Conservation (phyloP, 1,140 invertebrate species). For the Nasonia giraulti region DNA sequence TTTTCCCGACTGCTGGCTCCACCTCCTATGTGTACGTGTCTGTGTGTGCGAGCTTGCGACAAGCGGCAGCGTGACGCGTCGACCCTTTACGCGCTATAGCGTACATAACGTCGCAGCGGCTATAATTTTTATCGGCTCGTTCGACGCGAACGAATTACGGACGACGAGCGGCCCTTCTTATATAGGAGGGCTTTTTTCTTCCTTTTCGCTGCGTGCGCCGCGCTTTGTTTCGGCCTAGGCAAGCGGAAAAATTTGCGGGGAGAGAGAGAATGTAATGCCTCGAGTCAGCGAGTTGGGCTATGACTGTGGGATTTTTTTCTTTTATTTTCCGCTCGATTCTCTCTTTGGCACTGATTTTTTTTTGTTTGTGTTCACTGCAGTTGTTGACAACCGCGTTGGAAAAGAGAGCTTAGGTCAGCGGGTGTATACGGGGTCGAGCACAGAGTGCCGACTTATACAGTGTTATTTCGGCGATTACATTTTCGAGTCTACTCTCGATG, state of each 20-base stretch:
- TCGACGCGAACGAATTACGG: constrained; percentile 1
- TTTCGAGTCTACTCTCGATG: not conserved
- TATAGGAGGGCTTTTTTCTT: not conserved
- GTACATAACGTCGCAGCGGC: not conserved
- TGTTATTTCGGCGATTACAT: not conserved
- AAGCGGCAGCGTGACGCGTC: not conserved
- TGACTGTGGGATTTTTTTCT: constrained; percentile 8
- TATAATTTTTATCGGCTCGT: constrained; percentile 35
- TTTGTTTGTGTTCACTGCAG: no score
- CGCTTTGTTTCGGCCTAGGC: constrained; percentile 31
- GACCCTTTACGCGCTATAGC: constrained; percentile 6
- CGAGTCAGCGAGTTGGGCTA: not conserved
- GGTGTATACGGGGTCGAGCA: not conserved
- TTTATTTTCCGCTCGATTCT: constrained; percentile 2
- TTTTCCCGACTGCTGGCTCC: constrained; percentile 33
- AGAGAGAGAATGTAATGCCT: constrained; percentile 9
- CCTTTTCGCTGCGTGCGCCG: not conserved
- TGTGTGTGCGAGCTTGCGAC: not conserved
- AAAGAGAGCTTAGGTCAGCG: not conserved
- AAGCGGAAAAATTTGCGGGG: constrained; percentile 39
- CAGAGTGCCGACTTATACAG: no score
- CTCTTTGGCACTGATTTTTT: no score
- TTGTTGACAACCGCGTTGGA: no score
- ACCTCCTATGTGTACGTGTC: not conserved
- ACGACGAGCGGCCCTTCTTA: not conserved